Percentiles rank a stretch among this genome's conserved stretches.
These are phyloP conservation scores for Neodon shergylaensis DNA, from an alignment of 2,113 vertebrate species.

Conservation along the genomic window DNA sequence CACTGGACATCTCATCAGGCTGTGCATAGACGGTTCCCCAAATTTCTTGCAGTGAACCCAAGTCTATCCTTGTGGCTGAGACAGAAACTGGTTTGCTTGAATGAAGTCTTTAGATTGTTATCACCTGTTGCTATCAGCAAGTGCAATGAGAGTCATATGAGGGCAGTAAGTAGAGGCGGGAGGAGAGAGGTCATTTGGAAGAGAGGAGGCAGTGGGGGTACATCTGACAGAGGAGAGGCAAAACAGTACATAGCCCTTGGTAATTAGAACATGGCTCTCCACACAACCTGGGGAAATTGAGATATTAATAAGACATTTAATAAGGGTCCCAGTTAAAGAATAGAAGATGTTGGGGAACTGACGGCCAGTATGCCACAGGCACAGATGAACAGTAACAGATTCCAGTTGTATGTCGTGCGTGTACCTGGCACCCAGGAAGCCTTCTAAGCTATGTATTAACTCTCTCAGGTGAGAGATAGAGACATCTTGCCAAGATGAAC, in stretches of 20 bases:
- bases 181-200: too few relatives aligned
- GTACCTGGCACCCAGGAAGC: background rate
- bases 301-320: background rate
- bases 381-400: background rate
- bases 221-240: background rate
- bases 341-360: background rate
- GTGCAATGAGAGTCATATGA: background rate
- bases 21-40: too few relatives aligned
- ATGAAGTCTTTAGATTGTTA: background rate
- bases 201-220: too few relatives aligned
- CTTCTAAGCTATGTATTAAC: background rate
- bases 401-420: background rate
- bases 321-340: background rate
- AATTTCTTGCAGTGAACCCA: background rate
- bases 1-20: fast-evolving
- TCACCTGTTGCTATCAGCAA: background rate
- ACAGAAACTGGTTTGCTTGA: background rate
- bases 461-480: background rate
- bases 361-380: background rate
- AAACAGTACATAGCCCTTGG: background rate
- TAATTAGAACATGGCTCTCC: background rate
- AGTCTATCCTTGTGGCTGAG: background rate
- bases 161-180: background rate
- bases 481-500: background rate
- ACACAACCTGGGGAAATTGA: background rate